phyloP scores from a whole-genome alignment of 2,797 vertebrate species.

The Anisognathus igniventris region DNA sequence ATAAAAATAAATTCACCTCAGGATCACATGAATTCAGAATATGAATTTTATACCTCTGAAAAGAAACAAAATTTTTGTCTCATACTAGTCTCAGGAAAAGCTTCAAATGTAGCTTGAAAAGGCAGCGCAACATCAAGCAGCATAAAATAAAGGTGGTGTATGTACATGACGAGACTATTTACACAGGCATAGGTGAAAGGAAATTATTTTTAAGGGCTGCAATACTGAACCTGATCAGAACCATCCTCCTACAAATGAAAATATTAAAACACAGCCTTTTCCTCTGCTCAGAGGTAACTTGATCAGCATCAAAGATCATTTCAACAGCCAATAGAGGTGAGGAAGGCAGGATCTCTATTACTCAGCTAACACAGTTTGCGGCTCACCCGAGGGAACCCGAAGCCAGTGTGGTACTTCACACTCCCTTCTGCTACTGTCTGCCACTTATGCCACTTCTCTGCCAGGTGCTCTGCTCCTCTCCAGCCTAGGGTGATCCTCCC shows the following conservation, averaged over 20 bases:
- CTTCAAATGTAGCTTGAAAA: background rate
- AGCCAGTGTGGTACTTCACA: background rate
- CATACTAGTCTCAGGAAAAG: background rate
- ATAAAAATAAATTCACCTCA: background rate
- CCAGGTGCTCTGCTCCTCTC: background rate
- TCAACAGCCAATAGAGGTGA: background rate
- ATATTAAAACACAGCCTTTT: background rate
- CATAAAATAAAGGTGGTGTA: background rate
- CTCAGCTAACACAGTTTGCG: background rate
- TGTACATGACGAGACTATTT: background rate
- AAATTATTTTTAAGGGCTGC: background rate
- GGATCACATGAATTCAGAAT: background rate
- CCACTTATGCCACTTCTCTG: accelerated
- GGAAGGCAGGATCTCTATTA: background rate
- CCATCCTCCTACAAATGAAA: accelerated
- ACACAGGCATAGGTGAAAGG: background rate
- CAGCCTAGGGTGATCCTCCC: background rate
- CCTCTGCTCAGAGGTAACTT: background rate
- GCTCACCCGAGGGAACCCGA: background rate
- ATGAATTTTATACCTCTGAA: background rate
- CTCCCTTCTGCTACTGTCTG: background rate
- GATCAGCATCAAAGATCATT: background rate
- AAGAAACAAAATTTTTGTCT: background rate
- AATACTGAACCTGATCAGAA: background rate
- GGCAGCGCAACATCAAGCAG: background rate